Evolutionary conservation across 1,140 invertebrate genomes (phyloP).

Genomic region (Leptopilina boulardi): DNA sequence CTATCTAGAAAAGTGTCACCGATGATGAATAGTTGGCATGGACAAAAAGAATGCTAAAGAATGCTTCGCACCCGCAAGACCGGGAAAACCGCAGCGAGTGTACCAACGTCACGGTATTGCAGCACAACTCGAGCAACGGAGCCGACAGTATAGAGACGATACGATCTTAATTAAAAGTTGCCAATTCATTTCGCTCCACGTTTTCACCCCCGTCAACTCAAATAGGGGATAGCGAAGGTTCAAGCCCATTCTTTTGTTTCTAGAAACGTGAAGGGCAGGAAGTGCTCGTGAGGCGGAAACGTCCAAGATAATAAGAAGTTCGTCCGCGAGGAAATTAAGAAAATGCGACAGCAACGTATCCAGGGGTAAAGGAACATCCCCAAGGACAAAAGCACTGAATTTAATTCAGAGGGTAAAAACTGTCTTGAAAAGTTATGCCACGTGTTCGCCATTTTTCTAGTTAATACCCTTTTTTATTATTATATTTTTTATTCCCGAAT

Average conservation of each 20-base stretch:
- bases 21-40: slow-evolving; percentile 77
- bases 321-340: slow-evolving; percentile 70
- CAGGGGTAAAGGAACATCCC: background rate
- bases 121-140: slow-evolving; percentile 35
- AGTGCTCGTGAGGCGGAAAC: slow-evolving; percentile 58
- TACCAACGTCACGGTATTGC: slow-evolving; percentile 48
- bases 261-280: slow-evolving; percentile 57
- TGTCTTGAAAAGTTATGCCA: slow-evolving; percentile 40
- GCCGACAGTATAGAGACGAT: slow-evolving; percentile 64
- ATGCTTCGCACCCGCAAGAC: slow-evolving; percentile 54
- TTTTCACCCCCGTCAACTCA: slow-evolving; percentile 48
- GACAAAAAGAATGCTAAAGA: slow-evolving; percentile 76
- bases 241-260: slow-evolving; percentile 70
- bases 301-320: slow-evolving; percentile 71
- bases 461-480: background rate
- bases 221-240: slow-evolving; percentile 44
- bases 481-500: background rate
- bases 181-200: slow-evolving; percentile 73
- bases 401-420: slow-evolving; percentile 47
- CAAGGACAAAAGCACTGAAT: slow-evolving; percentile 34
- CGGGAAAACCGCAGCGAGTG: background rate
- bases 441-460: slow-evolving; percentile 31
- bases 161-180: slow-evolving; percentile 77
- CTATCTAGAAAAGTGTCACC: slow-evolving; percentile 76
- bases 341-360: slow-evolving; percentile 38